Conservation (phyloP, 2,113 vertebrate species). For the Silurus glanis region DNA sequence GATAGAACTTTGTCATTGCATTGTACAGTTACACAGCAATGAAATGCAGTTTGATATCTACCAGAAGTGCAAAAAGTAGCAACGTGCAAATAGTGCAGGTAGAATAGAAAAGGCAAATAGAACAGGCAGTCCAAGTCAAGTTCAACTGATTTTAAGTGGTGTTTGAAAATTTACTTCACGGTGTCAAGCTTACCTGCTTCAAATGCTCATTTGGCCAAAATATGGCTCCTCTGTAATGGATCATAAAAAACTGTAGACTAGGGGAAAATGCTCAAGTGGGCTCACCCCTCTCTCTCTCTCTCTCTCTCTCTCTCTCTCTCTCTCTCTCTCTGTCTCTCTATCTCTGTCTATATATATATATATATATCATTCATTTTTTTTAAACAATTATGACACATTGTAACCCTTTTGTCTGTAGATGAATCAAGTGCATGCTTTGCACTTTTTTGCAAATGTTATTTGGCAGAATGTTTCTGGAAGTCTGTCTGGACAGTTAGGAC, state of each 20-base stretch:
- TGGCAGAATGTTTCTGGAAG: not conserved
- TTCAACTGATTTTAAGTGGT: not conserved
- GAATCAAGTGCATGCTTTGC: not conserved
- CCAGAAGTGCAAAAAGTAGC: too few species aligned
- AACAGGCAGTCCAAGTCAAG: not conserved
- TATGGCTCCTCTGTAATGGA: not conserved
- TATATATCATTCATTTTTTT: too few species aligned
- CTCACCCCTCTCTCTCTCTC: not conserved
- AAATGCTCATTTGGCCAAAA: not conserved
- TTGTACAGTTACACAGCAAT: too few species aligned
- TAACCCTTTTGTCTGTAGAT: not conserved
- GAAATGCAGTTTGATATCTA: too few species aligned
- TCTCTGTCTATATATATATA: too few species aligned
- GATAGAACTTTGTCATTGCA: too few species aligned
- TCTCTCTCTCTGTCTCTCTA: too few species aligned
- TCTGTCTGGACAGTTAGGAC: not conserved
- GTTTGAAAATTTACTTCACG: not conserved
- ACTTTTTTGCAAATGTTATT: too few species aligned
- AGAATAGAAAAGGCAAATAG: too few species aligned
- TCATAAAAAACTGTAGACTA: constrained; percentile 16
- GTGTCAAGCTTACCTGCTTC: constrained; percentile 31
- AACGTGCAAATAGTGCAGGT: too few species aligned
- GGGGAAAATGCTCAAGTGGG: constrained; percentile 28
- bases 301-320: too few species aligned
- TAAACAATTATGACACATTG: not conserved